Evolutionary conservation across 2,113 vertebrate genomes (phyloP).

Genomic region (Eptesicus fuscus): DNA sequence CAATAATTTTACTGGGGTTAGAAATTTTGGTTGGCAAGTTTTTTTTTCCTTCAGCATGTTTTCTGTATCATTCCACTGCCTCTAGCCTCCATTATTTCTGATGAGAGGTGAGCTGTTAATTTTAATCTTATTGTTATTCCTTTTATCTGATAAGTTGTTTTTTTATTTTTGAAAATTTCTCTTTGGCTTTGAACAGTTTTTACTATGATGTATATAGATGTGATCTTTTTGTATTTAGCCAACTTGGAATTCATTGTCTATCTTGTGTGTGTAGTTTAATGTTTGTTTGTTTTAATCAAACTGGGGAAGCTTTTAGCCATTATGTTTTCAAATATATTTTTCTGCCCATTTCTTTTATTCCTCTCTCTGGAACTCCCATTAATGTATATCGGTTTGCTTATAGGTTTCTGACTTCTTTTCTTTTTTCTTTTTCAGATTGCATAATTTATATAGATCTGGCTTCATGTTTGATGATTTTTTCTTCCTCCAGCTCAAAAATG

Average conservation of each 20-base stretch:
- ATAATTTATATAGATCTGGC: neutral
- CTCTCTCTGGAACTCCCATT: neutral
- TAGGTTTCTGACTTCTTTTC: neutral
- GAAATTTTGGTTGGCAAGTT: neutral
- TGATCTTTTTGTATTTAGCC: slow-evolving; percentile 4
- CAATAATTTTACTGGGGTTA: neutral
- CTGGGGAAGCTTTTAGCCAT: neutral
- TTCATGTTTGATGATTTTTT: neutral
- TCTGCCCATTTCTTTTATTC: neutral
- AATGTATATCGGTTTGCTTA: neutral
- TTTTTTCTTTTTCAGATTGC: neutral
- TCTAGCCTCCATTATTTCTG: neutral
- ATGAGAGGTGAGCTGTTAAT: slow-evolving; percentile 1
- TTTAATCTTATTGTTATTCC: neutral
- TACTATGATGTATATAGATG: neutral
- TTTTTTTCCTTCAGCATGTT: neutral
- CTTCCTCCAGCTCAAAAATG: neutral
- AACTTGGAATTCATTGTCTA: neutral
- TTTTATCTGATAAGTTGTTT: neutral
- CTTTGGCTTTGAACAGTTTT: neutral
- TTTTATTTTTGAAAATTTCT: neutral
- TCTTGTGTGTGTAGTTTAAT: neutral
- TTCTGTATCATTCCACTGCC: neutral
- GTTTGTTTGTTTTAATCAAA: slow-evolving; percentile 6
- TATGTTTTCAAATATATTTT: neutral